These are phyloP conservation scores for Orthonevra nobilis DNA, from an alignment of 2,888 invertebrate species.

Conservation along the genomic window DNA sequence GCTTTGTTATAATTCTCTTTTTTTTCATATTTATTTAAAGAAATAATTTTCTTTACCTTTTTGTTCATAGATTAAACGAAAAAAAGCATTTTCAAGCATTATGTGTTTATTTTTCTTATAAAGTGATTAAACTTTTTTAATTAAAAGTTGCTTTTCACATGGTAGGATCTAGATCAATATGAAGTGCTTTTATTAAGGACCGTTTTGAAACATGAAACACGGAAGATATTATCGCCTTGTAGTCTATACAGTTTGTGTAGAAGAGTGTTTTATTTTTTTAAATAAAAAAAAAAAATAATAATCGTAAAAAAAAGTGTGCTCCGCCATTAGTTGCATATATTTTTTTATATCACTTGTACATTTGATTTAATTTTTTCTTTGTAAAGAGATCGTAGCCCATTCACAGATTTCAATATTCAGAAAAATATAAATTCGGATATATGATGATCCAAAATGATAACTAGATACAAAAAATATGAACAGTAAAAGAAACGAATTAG, in stretches of 20 bases:
- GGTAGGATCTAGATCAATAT: constrained; percentile 43
- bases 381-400: constrained; percentile 51
- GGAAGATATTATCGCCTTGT: constrained; percentile 67
- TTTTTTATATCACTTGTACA: constrained; percentile 65
- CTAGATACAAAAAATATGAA: constrained; percentile 26
- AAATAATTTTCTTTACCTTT: constrained; percentile 30
- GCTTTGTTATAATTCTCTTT: constrained; percentile 23
- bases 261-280: constrained; percentile 62
- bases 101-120: constrained; percentile 44
- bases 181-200: constrained; percentile 36
- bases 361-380: constrained; percentile 61
- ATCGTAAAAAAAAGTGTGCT: constrained; percentile 62
- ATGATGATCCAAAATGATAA: constrained; percentile 2
- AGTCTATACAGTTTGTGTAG: constrained; percentile 51
- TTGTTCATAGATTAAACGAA: constrained; percentile 22
- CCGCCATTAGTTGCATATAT: constrained; percentile 57
- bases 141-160: constrained; percentile 40
- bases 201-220: constrained; percentile 37
- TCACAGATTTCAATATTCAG: constrained; percentile 20
- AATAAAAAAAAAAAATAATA: constrained; percentile 29
- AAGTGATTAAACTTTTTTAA: constrained; percentile 48
- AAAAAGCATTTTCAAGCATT: background rate
- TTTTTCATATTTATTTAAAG: constrained; percentile 61
- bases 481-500: constrained; percentile 3
- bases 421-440: constrained; percentile 19